Evolutionary conservation across 2,888 invertebrate genomes (phyloP), one percentile per base, ranked within the genome.

Genomic region (Bombylius discolor): DNA sequence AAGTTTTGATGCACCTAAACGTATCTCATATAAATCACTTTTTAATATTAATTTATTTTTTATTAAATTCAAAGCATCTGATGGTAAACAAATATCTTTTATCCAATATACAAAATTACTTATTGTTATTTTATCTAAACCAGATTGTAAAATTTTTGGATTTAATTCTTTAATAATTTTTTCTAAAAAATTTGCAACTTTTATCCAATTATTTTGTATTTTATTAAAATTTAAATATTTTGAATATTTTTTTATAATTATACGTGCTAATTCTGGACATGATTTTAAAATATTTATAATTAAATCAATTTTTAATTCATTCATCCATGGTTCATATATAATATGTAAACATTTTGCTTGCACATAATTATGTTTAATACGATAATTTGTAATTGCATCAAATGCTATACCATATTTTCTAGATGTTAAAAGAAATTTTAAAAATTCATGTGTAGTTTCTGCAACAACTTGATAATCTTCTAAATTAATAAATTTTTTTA

Each of bases 361-460:
- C 14, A 70, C 58, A 4, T 62, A 62, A 56, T 74, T 74, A 52
- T 69, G 67, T 57, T 71, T 71, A 49, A 68, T 65, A 1, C 67
- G 62, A 34, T 68, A 69, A 45, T 68, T 64, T 5, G 78, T 75
- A 62, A 78, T 80, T 64, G 89, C 87, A 61, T 80, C 77, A 66
- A 91, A 92, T 62, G 85, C 82, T 12, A 93, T 79, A 8, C 92
- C 92, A 65, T 81, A 70, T 68, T 84, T 87, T 62, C 83, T 80
- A 0, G 87, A 88, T 4, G 89, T 87, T 59, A 89, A 82, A 4
- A 93, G 70, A 51, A 81, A 77, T n/a, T 83, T 60, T n/a, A 92
- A 74, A 59, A 92, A 83, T 36, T 83, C 78, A 63, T 88, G 84
- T 0, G 84, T 75, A 9, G 80, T 73, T 12, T 76, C 73, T 48